These are phyloP conservation scores for Australoheros scitulus DNA, from an alignment of 2,113 vertebrate species.

Conservation along the genomic window DNA sequence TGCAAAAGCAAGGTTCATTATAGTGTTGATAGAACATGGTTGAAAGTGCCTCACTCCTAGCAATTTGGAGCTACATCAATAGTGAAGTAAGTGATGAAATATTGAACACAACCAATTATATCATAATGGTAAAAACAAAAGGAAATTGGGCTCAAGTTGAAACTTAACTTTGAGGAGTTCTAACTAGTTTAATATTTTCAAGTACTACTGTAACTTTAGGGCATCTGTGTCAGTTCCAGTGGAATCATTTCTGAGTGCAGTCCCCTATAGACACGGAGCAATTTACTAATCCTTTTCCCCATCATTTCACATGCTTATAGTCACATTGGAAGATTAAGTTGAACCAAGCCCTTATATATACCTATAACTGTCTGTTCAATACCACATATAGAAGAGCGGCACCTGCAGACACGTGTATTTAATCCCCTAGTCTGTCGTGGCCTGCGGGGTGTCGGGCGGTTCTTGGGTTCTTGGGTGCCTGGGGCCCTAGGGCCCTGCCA, in stretches of 20 bases:
- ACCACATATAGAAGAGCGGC: no score
- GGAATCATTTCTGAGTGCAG: neutral
- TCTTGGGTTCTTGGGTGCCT: no score
- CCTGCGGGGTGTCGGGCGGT: no score
- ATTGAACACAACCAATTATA: conserved; percentile 13
- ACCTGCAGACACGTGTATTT: no score
- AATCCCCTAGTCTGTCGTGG: no score
- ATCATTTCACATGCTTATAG: neutral
- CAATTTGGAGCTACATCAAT: conserved; percentile 23
- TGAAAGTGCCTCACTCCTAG: conserved; percentile 27
- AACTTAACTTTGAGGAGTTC: neutral
- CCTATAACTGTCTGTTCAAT: no score
- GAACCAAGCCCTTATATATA: conserved; percentile 7
- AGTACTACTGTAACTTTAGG: neutral
- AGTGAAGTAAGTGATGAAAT: conserved; percentile 38
- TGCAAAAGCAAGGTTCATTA: neutral
- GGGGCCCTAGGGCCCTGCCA: no score
- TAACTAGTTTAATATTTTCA: neutral
- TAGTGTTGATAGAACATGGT: conserved; percentile 40
- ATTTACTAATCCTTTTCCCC: conserved; percentile 42
- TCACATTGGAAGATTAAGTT: conserved; percentile 4
- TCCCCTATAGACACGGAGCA: neutral
- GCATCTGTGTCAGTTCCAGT: neutral
- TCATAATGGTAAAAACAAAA: neutral
- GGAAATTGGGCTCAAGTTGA: neutral